Conservation (phyloP, 2,797 vertebrate species). For the Gymnopithys bicolor region DNA sequence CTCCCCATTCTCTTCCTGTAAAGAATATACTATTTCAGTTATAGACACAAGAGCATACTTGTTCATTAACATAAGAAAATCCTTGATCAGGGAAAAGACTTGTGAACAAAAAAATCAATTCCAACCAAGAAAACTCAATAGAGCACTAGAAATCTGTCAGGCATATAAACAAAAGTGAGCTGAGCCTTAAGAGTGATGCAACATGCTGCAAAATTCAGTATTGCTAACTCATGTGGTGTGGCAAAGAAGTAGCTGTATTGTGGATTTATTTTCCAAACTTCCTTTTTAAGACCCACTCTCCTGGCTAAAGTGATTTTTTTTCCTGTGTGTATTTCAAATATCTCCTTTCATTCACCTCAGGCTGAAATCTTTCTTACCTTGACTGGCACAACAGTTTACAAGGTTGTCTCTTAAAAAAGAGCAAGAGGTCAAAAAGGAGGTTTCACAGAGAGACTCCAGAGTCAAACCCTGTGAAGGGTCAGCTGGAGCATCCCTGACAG, state of each 20-base stretch:
- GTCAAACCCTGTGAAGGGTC: accelerated
- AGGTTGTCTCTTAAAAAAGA: not conserved
- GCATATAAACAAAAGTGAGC: not conserved
- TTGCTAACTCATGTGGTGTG: not conserved
- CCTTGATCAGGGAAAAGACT: not conserved
- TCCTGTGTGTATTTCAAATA: not conserved
- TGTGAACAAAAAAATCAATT: not conserved
- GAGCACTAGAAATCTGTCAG: not conserved
- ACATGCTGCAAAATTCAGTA: not conserved
- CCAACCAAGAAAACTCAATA: not conserved
- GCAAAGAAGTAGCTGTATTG: not conserved
- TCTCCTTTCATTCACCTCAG: not conserved
- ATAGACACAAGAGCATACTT: not conserved
- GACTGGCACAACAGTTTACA: not conserved
- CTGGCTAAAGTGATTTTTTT: not conserved
- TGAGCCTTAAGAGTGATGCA: not conserved
- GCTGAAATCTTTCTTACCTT: not conserved
- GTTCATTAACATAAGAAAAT: not conserved
- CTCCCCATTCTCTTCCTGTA: not conserved
- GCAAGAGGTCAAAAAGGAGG: not conserved
- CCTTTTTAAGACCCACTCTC: not conserved
- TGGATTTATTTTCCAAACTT: not conserved
- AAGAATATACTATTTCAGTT: not conserved
- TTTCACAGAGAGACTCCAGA: not conserved
- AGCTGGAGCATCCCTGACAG: accelerated